Evolutionary conservation across 2,113 vertebrate genomes (phyloP).

Genomic region (Vidua chalybeata): DNA sequence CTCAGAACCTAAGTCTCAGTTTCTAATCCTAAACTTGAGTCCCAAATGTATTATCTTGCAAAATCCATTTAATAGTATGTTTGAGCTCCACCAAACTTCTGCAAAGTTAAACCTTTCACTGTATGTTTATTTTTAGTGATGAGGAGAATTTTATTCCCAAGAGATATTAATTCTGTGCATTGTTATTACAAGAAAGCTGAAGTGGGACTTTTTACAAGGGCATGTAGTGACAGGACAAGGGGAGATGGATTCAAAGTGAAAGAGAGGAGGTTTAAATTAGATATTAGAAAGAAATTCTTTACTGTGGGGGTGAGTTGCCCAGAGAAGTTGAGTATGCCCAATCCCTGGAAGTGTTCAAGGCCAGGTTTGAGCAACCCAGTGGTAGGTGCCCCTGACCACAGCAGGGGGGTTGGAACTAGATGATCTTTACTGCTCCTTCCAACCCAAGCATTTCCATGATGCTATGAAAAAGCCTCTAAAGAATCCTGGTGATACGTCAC

Average conservation of each 20-base stretch:
- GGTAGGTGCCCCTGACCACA: not conserved
- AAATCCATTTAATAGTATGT: not conserved
- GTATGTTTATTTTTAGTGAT: not conserved
- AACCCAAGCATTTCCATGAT: not conserved
- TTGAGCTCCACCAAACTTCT: not conserved
- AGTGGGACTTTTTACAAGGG: not conserved
- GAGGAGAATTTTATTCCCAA: not conserved
- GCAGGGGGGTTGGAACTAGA: fast-evolving
- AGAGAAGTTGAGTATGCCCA: not conserved
- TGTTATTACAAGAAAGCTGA: not conserved
- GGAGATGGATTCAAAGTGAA: not conserved
- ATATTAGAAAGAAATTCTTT: not conserved
- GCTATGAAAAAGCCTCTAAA: not conserved
- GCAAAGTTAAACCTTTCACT: not conserved
- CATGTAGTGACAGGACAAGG: not conserved
- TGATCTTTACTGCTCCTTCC: not conserved
- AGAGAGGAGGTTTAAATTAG: not conserved
- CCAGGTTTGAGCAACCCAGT: not conserved
- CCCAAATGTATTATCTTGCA: not conserved
- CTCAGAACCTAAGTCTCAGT: not conserved
- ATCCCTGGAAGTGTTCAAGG: not conserved
- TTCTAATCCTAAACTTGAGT: not conserved
- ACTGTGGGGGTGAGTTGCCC: not conserved
- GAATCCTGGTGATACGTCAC: not conserved
- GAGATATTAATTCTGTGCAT: not conserved